Evolutionary conservation across 2,113 vertebrate species (phyloP).

Genomic region (Leptobrachium ailaonicum): DNA sequence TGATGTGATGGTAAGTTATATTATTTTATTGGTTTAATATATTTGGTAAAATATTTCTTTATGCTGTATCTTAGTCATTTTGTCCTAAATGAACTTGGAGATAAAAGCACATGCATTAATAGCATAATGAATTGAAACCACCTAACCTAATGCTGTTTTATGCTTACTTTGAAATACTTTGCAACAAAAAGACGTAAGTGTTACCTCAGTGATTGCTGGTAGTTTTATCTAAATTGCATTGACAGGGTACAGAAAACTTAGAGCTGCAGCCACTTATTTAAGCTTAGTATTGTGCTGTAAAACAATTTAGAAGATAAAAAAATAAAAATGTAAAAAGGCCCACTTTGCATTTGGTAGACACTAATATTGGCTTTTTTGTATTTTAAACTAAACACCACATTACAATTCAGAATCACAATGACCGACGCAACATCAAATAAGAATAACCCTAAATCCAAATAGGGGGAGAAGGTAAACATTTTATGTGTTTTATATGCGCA

Average conservation of each 20-base stretch:
- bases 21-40: constrained; percentile 22
- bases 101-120: constrained; percentile 8
- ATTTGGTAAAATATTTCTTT: constrained; percentile 1
- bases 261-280: constrained; percentile 4
- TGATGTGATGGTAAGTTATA: constrained; percentile 21
- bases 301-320: too few species aligned
- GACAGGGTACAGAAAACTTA: neutral
- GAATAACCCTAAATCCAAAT: too few species aligned
- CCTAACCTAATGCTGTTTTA: constrained; percentile 29
- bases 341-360: too few species aligned
- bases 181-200: constrained; percentile 5
- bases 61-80: neutral
- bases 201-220: constrained; percentile 6
- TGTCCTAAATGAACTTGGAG: constrained; percentile 12
- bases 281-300: too few species aligned
- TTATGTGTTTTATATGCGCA: too few species aligned
- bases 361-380: too few species aligned
- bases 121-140: constrained; percentile 19
- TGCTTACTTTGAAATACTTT: constrained; percentile 17
- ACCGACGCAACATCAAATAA: too few species aligned
- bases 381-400: too few species aligned
- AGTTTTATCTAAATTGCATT: constrained; percentile 7
- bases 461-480: too few species aligned
- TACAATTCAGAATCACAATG: too few species aligned
- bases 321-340: too few species aligned